These are phyloP conservation scores for Halichondria panicea DNA, from an alignment of 37 sponge, comb jelly and placozoan species.

Conservation along the genomic window DNA sequence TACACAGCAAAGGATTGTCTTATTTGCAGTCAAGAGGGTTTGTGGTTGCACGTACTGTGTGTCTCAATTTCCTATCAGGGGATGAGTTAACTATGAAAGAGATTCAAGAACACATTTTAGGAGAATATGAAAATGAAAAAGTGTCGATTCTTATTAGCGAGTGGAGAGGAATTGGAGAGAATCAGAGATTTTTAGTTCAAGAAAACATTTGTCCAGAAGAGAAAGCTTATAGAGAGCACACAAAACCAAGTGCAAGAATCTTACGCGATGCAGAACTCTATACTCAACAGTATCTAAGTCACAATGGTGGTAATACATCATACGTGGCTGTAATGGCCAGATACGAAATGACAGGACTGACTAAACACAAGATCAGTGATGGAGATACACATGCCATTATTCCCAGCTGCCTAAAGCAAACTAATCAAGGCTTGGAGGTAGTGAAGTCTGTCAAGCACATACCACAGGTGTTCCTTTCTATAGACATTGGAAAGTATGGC, in stretches of 20 bases:
- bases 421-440: not conserved
- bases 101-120: slow-evolving; percentile 24
- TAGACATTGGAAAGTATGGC: slow-evolving; percentile 42
- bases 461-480: slow-evolving; percentile 16
- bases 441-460: not conserved
- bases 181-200: slow-evolving; percentile 6
- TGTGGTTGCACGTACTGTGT: slow-evolving; percentile 34
- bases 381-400: slow-evolving; percentile 19
- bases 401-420: slow-evolving; percentile 12
- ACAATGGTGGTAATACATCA: not conserved
- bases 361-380: not conserved
- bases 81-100: slow-evolving; percentile 21
- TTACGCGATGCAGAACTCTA: slow-evolving; percentile 21
- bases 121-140: not conserved
- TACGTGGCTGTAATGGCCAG: slow-evolving; percentile 37
- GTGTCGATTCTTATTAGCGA: slow-evolving; percentile 23
- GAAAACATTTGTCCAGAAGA: slow-evolving; percentile 3
- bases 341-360: slow-evolving; percentile 43
- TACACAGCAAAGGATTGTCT: not conserved
- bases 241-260: slow-evolving; percentile 22
- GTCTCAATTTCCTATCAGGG: slow-evolving; percentile 40
- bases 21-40: slow-evolving; percentile 7
- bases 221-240: slow-evolving; percentile 1
- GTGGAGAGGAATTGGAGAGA: slow-evolving; percentile 43
- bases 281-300: not conserved